Evolutionary conservation across 2,113 vertebrate species (phyloP).

Genomic region (Atlantisia rogersi): DNA sequence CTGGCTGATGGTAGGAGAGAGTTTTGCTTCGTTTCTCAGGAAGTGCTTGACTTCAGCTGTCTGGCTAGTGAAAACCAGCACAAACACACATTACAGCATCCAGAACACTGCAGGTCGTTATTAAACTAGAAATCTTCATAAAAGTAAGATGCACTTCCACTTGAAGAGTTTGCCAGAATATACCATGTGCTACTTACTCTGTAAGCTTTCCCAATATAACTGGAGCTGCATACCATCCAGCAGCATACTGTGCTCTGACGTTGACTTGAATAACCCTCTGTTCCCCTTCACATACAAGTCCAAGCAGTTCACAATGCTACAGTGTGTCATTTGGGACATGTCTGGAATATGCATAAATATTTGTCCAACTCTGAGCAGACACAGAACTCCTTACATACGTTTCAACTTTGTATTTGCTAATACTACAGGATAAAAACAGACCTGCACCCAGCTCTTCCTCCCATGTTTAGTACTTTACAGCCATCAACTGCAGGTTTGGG

Average conservation of each 20-base stretch:
- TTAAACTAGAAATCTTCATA: background rate
- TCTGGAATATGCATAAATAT: background rate
- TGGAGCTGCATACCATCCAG: background rate
- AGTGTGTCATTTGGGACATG: background rate
- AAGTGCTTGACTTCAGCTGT: background rate
- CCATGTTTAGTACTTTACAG: background rate
- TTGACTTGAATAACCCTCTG: background rate
- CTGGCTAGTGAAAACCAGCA: background rate
- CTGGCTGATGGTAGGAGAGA: background rate
- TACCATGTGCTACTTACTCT: background rate
- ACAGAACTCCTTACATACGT: background rate
- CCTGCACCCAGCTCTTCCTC: background rate
- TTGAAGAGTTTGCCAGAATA: background rate
- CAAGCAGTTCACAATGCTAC: background rate
- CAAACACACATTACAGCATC: background rate
- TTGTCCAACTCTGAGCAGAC: conserved; percentile 5
- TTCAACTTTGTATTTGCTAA: conserved; percentile 3
- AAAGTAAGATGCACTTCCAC: background rate
- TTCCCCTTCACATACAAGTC: background rate
- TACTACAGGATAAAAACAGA: background rate
- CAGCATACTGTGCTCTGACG: background rate
- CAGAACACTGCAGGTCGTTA: background rate
- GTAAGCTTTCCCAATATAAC: background rate
- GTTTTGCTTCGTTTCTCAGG: background rate
- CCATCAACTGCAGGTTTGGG: background rate